Evolutionary conservation across 2,797 vertebrate species (phyloP).

Genomic region (Liasis olivaceus): DNA sequence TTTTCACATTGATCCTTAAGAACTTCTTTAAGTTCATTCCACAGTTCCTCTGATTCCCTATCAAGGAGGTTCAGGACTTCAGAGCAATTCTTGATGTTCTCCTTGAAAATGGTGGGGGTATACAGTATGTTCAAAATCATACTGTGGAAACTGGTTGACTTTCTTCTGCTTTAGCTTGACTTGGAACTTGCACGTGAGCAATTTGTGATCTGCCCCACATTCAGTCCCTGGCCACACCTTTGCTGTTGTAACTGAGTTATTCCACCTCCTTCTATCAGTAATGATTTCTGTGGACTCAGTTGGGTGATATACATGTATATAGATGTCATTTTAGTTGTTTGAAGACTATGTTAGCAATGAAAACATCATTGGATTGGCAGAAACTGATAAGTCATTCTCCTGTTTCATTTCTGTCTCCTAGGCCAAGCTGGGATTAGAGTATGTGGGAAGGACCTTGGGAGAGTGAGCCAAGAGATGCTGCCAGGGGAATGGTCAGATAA

Average conservation of each 20-base stretch:
- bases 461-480: too few species aligned
- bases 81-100: background rate
- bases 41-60: background rate
- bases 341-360: background rate
- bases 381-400: background rate
- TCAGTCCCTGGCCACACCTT: background rate
- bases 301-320: background rate
- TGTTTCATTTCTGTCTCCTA: background rate
- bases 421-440: background rate
- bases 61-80: background rate
- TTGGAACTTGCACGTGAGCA: background rate
- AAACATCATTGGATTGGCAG: background rate
- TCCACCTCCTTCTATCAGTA: background rate
- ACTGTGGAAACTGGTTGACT: background rate
- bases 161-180: background rate
- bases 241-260: background rate
- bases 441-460: too few species aligned
- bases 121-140: background rate
- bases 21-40: background rate
- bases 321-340: background rate
- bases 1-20: background rate
- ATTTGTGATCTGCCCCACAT: background rate
- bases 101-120: background rate
- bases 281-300: background rate
- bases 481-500: too few species aligned